Base-by-base conservation (phyloP, 2,797 vertebrate species). In the Heliangelus exortis region DNA sequence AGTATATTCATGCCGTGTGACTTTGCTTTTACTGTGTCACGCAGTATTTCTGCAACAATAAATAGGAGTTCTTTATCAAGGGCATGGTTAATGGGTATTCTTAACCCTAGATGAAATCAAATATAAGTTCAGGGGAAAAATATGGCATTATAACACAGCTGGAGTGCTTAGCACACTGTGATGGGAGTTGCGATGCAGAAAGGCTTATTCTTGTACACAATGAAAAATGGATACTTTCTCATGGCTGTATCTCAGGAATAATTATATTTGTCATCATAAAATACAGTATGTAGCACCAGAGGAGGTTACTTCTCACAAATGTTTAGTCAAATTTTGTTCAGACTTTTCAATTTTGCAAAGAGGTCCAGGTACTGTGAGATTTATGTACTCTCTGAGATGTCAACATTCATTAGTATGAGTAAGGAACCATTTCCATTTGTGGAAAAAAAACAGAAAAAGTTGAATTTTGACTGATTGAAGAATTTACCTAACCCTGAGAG, bases 101-200 rank as follows among this genome's bases (percentile, higher is more conserved):
- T 95, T 95, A 96, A 92, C 88, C 86, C 28, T 66, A 82, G 50
- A 6, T 95, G 57, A 94, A 92, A 88, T 34, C 29, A 89, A 80
- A 84, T 80, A 89, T 11, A 83, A 43, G 33, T 92, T 89, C 63
- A 77, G 61, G 69, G 69, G 79, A 85, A 78, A 91, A 93, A 61
- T 74, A 63, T 22, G 20, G 25, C 55, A 71, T 48, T 59, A 43
- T 33, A 58, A 59, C 67, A 63, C 74, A 75, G 39, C 9, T 84
- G 71, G 84, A 81, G 57, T 39, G 14, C 58, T 80, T 89, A 84
- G 76, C 28, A 50, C 33, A 31, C 58, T 75, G 8, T 63, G 63
- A 50, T 21, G 43, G 23, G 21, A 75, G 23, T 50, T 89, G 33
- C 28, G 77, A 23, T 50, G 48, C 26, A 81, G 43, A 87, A 84